Percentiles rank a stretch among this genome's conserved stretches.
Conservation (phyloP, 2,888 invertebrate genomes). For the Apamea epomidion region DNA sequence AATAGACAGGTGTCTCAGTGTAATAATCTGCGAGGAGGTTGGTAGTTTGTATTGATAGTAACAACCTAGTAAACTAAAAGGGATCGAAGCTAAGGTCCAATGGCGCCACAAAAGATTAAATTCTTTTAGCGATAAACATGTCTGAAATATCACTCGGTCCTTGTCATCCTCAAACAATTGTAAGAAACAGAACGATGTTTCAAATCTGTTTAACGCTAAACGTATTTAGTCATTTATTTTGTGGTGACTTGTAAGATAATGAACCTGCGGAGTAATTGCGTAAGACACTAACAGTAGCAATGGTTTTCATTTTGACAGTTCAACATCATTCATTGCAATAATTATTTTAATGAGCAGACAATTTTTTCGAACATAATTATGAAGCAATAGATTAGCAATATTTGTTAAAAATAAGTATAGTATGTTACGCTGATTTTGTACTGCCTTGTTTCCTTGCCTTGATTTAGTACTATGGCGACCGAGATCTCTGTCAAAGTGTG, state of each 20-base stretch:
- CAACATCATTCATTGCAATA: too few species aligned
- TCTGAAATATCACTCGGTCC: background rate
- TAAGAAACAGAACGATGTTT: background rate
- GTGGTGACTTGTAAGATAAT: background rate
- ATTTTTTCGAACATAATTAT: too few species aligned
- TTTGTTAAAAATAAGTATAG: too few species aligned
- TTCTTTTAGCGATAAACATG: background rate
- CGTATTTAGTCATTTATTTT: background rate
- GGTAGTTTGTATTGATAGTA: background rate
- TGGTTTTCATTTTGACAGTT: too few species aligned
- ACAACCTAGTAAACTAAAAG: background rate
- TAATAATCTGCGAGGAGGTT: background rate
- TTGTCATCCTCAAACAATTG: background rate
- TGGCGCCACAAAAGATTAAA: background rate
- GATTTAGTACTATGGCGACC: background rate
- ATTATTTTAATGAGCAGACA: too few species aligned
- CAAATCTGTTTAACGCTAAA: background rate
- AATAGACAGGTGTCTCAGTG: background rate
- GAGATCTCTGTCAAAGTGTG: background rate
- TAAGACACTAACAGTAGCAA: too few species aligned
- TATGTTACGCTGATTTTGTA: background rate
- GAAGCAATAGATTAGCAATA: too few species aligned
- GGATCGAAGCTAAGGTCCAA: background rate
- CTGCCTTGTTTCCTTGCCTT: background rate
- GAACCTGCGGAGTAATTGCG: too few species aligned